A percentile compares a stretch with the other conserved stretches of the same genome.
These are phyloP conservation scores for Melanotaenia parkinsoni DNA, from an alignment of 2,797 vertebrate species.

Conservation along the genomic window DNA sequence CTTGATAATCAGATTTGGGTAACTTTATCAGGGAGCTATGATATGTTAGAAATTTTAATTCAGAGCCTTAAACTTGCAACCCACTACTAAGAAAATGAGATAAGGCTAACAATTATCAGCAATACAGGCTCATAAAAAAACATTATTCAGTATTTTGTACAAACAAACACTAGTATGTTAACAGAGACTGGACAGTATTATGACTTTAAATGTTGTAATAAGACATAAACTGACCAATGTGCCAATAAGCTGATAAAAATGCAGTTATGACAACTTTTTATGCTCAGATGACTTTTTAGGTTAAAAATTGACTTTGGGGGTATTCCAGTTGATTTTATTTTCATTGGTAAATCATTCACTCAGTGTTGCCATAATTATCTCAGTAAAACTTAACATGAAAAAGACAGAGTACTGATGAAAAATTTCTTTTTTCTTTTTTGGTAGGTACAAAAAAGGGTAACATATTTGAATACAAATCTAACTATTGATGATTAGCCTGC, in stretches of 20 bases:
- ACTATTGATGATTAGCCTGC: neutral
- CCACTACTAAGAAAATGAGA: neutral
- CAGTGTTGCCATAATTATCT: neutral
- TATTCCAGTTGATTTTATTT: neutral
- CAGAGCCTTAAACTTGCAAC: neutral
- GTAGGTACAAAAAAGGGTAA: neutral
- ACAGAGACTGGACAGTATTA: neutral
- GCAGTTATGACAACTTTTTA: neutral
- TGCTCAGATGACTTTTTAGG: neutral
- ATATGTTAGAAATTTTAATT: neutral
- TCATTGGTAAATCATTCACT: neutral
- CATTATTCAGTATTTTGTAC: too few relatives aligned
- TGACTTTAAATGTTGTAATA: neutral
- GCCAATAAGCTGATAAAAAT: neutral
- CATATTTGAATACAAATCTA: neutral
- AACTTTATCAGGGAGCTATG: neutral
- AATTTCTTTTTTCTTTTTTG: neutral
- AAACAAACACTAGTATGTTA: too few relatives aligned
- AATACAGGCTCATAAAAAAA: too few relatives aligned
- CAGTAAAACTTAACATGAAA: neutral
- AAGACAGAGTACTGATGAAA: neutral
- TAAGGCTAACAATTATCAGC: too few relatives aligned
- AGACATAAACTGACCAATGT: neutral
- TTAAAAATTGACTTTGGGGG: neutral
- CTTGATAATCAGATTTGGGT: constrained; percentile 1